These are phyloP conservation scores for Corythoichthys haematopterus DNA, from an alignment of 2,113 vertebrate genomes.

Conservation along the genomic window DNA sequence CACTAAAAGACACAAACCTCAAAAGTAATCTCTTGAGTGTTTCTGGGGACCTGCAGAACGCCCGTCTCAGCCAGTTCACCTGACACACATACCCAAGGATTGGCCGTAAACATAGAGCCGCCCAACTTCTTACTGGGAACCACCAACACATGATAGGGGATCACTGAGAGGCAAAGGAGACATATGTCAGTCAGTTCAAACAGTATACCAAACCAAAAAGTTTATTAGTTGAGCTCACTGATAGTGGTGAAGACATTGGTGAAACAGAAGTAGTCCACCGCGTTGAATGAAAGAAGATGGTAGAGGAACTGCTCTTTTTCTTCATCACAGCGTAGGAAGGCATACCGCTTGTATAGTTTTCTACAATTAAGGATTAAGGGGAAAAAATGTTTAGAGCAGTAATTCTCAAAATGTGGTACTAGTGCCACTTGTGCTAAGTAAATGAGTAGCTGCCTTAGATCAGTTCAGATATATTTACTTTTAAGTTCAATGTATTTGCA, in stretches of 20 bases:
- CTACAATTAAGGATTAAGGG: constrained; percentile 64
- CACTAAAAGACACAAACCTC: constrained; percentile 76
- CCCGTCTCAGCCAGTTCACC: constrained; percentile 94
- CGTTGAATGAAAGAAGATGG: constrained; percentile 96
- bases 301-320: constrained; percentile 99
- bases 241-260: constrained; percentile 98
- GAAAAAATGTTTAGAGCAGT: neutral
- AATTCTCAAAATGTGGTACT: neutral
- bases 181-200: neutral
- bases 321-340: constrained; percentile 95
- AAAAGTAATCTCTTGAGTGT: constrained; percentile 91
- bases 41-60: constrained; percentile 90
- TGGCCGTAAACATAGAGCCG: constrained; percentile 97
- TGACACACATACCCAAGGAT: constrained; percentile 97
- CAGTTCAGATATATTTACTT: no score
- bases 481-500: no score
- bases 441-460: no score
- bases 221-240: constrained; percentile 74
- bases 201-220: neutral
- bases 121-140: constrained; percentile 94
- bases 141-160: constrained; percentile 93
- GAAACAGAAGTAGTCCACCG: constrained; percentile 98
- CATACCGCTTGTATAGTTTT: constrained; percentile 96
- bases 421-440: no score
- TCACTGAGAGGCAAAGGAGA: constrained; percentile 76